Base-by-base conservation (phyloP, 2,113 vertebrate species). In the Nibea albiflora region DNA sequence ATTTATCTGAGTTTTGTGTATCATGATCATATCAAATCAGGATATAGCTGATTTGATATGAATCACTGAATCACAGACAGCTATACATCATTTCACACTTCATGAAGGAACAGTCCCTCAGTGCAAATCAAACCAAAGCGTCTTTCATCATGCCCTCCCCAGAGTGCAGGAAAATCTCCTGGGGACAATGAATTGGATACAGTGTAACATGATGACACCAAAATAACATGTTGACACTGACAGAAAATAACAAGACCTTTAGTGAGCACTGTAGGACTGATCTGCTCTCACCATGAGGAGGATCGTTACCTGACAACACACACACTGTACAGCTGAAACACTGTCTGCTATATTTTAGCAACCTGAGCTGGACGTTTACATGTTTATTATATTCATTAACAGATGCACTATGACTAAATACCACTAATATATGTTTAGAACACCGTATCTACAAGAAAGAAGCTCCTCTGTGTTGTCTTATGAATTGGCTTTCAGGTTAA, bases 201-300 rank as follows among this genome's bases (percentile, higher is more conserved):
- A 70, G 22, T 28, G 42, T 26, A 74, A 80, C 42, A 65, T 53
- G 46, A 70, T 63, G 50, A 61, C 58, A 75, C 16, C 20, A 57
- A 47, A 83, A 87, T 53, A 84, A 72, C 80, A 68, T 76, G 76
- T 71, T 83, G 71, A 73, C 76, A 79, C 14, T 4, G 15, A 20
- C 26, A 65, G 57, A 63, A 76, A 66, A 72, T 47, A 76, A 66
- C 77, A 85, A 46, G 65, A 76, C 24, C 66, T 65, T 64, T 65
- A 70, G 53, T 72, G 53, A 62, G 64, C 58, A 15, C 26, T 70
- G 56, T 28, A 24, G 60, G 47, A 42, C 24, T 26, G 60, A 22
- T 61, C 24, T 47, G 31, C 54, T 61, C 53, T 52, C 67, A 69
- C n/a, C n/a, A 12, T 10, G 39, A 20, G 15, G 4, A 68, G 16